phyloP scores from a whole-genome alignment of 2,113 vertebrate genomes.

The Phrynosoma platyrhinos region DNA sequence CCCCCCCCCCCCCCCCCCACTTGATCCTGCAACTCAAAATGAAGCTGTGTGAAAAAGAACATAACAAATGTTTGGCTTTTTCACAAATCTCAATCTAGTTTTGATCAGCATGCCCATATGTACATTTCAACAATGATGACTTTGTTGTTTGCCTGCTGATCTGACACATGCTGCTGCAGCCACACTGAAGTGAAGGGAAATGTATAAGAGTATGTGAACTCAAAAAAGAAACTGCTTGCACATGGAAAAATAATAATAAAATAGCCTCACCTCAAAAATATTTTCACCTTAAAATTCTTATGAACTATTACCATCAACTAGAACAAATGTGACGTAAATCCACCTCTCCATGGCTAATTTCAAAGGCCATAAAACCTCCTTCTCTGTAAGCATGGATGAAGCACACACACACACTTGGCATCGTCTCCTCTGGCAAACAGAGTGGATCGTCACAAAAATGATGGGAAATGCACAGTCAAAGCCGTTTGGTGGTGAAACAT shows the following conservation, averaged over 20 bases:
- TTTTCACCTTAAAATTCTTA: slow-evolving; percentile 48
- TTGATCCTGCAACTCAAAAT: neutral
- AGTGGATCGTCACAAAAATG: slow-evolving; percentile 26
- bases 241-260: slow-evolving; percentile 44
- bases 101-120: neutral
- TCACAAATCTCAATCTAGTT: slow-evolving; percentile 12
- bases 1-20: no score
- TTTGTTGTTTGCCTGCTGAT: neutral
- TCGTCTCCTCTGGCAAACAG: slow-evolving; percentile 23
- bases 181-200: slow-evolving; percentile 40
- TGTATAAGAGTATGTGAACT: slow-evolving; percentile 42
- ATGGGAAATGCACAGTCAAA: slow-evolving; percentile 13
- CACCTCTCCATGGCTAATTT: slow-evolving; percentile 28
- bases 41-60: neutral
- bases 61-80: neutral
- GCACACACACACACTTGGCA: neutral
- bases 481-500: slow-evolving; percentile 23
- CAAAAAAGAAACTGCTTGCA: slow-evolving; percentile 36
- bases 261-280: slow-evolving; percentile 28
- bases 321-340: slow-evolving; percentile 62
- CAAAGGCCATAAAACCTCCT: slow-evolving; percentile 37
- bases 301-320: slow-evolving; percentile 39
- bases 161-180: fast-evolving
- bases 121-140: neutral
- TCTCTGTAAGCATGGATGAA: neutral